A percentile compares a stretch with the other conserved stretches of the same genome.
Conservation (phyloP, 2,113 vertebrate genomes). For the Caranx melampygus region DNA sequence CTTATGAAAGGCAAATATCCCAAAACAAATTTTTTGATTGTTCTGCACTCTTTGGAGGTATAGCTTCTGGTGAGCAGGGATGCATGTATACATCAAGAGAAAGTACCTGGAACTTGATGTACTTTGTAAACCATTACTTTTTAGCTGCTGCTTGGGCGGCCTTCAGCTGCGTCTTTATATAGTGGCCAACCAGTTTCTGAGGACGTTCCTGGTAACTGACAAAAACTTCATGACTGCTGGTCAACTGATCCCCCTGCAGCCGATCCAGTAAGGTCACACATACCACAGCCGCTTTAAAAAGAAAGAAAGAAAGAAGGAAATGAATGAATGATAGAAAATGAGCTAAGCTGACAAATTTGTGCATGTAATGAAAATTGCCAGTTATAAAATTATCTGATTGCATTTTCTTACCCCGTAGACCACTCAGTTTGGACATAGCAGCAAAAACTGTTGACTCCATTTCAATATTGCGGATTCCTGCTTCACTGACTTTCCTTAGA, state of each 20-base stretch:
- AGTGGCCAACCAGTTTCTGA: conserved; percentile 89
- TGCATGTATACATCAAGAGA: not conserved
- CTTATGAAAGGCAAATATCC: not conserved
- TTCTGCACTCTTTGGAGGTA: not conserved
- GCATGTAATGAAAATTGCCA: not conserved
- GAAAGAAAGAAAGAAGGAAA: not conserved
- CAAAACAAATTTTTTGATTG: not conserved
- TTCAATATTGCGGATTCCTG: conserved; percentile 93
- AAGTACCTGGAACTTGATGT: not conserved
- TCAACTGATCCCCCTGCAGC: conserved; percentile 91
- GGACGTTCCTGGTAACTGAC: conserved; percentile 87
- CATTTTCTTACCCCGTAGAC: conserved; percentile 85
- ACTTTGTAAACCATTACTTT: conserved; percentile 7
- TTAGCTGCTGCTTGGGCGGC: conserved; percentile 20
- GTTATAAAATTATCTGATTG: not conserved
- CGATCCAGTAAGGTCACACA: conserved; percentile 94
- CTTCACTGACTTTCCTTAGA: conserved; percentile 85
- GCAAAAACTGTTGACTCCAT: conserved; percentile 95
- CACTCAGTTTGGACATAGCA: conserved; percentile 90
- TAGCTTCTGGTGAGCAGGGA: not conserved
- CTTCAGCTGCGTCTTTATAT: conserved; percentile 89
- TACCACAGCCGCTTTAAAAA: conserved; percentile 89
- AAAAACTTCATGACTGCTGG: conserved; percentile 88
- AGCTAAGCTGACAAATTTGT: not conserved
- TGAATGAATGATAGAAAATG: conserved; percentile 1